Conservation (phyloP, 2,113 vertebrate genomes). For the Malaclemys terrapin region DNA sequence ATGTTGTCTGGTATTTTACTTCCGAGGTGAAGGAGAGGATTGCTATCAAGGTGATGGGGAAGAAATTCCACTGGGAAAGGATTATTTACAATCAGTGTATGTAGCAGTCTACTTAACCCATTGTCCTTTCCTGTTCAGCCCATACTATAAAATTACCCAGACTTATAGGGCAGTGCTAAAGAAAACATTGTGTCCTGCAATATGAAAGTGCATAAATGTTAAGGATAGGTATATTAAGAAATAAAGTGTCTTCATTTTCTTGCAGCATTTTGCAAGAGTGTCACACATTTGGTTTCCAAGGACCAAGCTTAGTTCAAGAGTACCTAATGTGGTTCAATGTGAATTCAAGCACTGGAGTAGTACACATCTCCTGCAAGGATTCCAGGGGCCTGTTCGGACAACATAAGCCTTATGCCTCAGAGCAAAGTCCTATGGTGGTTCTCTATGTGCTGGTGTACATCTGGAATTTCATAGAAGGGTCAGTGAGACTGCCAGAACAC, state of each 20-base stretch:
- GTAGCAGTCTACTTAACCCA: too few species aligned
- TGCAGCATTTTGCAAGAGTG: background rate
- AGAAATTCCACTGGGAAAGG: background rate
- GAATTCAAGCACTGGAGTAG: background rate
- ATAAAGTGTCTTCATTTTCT: background rate
- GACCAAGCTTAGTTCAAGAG: background rate
- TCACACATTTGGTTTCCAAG: background rate
- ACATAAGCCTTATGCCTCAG: background rate
- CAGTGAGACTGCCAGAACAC: accelerated
- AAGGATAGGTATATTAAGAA: background rate
- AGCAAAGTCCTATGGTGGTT: background rate
- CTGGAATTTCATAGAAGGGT: background rate
- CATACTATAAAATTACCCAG: too few species aligned
- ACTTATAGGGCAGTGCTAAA: background rate
- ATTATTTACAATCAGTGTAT: background rate
- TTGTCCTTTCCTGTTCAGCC: too few species aligned
- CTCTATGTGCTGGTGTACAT: background rate
- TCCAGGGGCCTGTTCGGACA: background rate
- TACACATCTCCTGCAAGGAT: background rate
- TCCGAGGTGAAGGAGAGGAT: background rate
- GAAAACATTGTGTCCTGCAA: background rate
- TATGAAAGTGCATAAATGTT: background rate
- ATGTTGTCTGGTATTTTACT: background rate
- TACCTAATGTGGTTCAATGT: background rate
- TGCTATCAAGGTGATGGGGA: background rate